These are phyloP conservation scores for Coryphaenoides rupestris DNA, from an alignment of 2,113 vertebrate species.

Conservation along the genomic window DNA sequence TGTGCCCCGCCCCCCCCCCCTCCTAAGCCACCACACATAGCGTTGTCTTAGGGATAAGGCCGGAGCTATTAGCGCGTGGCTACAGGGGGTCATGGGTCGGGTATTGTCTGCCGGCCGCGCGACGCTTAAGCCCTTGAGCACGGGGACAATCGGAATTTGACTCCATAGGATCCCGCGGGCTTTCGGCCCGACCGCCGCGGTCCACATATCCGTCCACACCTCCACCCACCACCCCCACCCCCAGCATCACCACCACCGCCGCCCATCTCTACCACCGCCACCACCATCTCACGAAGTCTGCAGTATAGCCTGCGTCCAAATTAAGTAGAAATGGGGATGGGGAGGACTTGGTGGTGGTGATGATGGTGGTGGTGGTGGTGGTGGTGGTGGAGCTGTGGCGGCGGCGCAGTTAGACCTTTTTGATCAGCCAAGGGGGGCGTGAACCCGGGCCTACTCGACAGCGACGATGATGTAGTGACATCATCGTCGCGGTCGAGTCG, in stretches of 20 bases:
- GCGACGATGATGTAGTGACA: no score
- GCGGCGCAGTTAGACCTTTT: slow-evolving; percentile 2
- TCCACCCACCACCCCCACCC: no score
- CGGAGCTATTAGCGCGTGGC: slow-evolving; percentile 47
- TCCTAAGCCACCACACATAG: slow-evolving; percentile 42
- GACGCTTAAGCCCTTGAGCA: slow-evolving; percentile 34
- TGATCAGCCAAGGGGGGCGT: background rate
- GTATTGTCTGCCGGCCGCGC: slow-evolving; percentile 35
- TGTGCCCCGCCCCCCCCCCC: no score
- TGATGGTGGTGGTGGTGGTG: slow-evolving; percentile 23
- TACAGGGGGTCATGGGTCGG: slow-evolving; percentile 30
- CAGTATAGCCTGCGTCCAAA: slow-evolving; percentile 56
- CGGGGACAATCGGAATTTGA: slow-evolving; percentile 24
- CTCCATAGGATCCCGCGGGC: slow-evolving; percentile 8
- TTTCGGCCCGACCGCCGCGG: slow-evolving; percentile 32
- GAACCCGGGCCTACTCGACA: background rate
- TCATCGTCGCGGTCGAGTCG: no score
- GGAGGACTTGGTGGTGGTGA: slow-evolving; percentile 35
- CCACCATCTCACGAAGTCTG: no score
- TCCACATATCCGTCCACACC: slow-evolving; percentile 28
- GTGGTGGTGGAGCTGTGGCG: slow-evolving; percentile 26
- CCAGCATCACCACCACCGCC: background rate
- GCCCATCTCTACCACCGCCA: no score
- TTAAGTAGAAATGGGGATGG: slow-evolving; percentile 38
- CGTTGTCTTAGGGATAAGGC: slow-evolving; percentile 47